Evolutionary conservation across 2,797 vertebrate genomes (phyloP), one percentile per base, ranked within the genome.

Genomic region (Novumbra hubbsi): DNA sequence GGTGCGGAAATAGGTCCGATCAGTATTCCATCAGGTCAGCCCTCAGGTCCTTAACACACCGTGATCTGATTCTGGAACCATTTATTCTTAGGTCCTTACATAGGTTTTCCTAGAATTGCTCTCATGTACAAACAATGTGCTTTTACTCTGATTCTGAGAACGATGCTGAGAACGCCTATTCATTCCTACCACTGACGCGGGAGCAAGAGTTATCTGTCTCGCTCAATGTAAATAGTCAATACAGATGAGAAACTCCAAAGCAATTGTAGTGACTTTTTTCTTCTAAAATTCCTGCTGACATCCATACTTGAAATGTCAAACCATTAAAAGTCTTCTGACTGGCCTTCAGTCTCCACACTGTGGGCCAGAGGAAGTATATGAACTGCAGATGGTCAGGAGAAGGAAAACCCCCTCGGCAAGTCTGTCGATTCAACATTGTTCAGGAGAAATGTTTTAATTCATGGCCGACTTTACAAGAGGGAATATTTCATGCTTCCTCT

Each of bases 401-500:
- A 74, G 63, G 17, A 41, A 0, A 4, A 24, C 16, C 24, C 19
- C 60, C 60, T 63, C 60, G 34, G 15, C 62, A 27, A 30, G 28
- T 5, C 21, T 73, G 71, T 78, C 78, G 68, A 24, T 57, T 5
- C 17, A 76, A 63, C 45, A 15, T 21, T 0, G 62, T 64, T 73
- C 62, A 45, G 55, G 34, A 67, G 14, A 72, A 68, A 41, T 38
- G 4, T 4, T 1, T 32, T 66, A 2, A 38, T 65, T 76, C 30
- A 32, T 12, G 19, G 6, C 5, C 4, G 52, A 34, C 34, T 71
- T 48, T 16, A 17, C 15, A 11, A 4, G 0, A 74, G 34, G 72
- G 62, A 70, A 73, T 38, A 77, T 24, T 68, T 70, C 21, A 24
- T 75, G 67, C 70, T 78, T 78, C 72, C 63, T 60, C 7, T 7